phyloP scores from a whole-genome alignment of 2,113 vertebrate species.

The Psilopsiagon aurifrons region DNA sequence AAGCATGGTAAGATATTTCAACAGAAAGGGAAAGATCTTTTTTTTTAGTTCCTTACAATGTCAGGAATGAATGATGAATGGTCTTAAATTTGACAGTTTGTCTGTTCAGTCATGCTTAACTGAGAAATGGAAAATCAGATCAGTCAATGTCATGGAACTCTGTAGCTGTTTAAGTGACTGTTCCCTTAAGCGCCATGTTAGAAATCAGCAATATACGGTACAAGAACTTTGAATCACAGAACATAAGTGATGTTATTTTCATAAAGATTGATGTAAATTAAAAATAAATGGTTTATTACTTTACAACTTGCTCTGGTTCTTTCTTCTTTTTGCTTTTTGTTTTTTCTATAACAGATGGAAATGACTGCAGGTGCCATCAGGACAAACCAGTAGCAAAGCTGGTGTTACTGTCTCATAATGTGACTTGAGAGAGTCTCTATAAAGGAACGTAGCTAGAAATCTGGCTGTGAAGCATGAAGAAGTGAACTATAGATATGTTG shows the following conservation, averaged over 20 bases:
- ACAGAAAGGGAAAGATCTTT: not conserved
- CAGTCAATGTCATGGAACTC: not conserved
- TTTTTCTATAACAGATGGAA: not conserved
- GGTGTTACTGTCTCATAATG: not conserved
- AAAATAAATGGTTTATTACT: constrained; percentile 69
- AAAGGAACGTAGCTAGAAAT: not conserved
- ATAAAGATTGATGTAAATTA: constrained; percentile 26
- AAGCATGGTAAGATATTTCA: not conserved
- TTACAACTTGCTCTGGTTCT: not conserved
- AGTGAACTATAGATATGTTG: not conserved
- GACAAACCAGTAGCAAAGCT: not conserved
- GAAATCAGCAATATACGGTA: not conserved
- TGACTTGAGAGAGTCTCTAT: not conserved
- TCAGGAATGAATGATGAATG: not conserved
- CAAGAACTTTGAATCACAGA: not conserved
- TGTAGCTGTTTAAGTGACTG: not conserved
- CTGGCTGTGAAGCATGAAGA: not conserved
- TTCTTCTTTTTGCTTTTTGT: not conserved
- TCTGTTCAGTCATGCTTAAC: not conserved
- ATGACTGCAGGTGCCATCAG: not conserved
- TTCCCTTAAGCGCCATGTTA: constrained; percentile 32
- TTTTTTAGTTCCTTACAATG: not conserved
- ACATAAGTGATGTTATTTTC: not conserved
- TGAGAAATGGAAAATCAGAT: not conserved
- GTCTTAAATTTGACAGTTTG: not conserved